phyloP scores from a whole-genome alignment of 2,113 vertebrate genomes.

The Ginglymostoma cirratum region DNA sequence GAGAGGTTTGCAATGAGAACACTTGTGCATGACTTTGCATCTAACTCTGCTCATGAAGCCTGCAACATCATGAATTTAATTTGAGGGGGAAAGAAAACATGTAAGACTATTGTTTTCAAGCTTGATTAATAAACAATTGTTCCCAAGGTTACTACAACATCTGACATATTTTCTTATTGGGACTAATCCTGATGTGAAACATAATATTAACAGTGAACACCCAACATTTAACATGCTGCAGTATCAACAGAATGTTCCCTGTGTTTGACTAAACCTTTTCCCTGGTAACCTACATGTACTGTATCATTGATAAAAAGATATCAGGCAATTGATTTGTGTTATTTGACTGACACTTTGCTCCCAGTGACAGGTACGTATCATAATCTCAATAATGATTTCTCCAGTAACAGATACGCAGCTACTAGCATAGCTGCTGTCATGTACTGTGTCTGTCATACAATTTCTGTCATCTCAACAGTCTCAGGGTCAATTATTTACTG shows the following conservation, averaged over 20 bases:
- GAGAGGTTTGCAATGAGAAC: not conserved
- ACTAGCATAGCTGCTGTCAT: not conserved
- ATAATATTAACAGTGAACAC: not conserved
- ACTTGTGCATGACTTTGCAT: not conserved
- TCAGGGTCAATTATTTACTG: conserved; percentile 22
- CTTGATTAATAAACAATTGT: not conserved
- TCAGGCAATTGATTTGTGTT: not conserved
- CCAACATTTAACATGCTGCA: not conserved
- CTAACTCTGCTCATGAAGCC: not conserved
- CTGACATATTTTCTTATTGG: not conserved
- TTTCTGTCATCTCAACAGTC: not conserved
- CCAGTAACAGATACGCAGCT: not conserved
- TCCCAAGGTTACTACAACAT: not conserved
- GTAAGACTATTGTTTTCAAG: not conserved
- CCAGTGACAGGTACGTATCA: not conserved
- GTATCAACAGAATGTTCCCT: not conserved
- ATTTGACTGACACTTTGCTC: not conserved
- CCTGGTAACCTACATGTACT: not conserved
- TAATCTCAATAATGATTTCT: not conserved
- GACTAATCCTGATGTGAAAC: not conserved
- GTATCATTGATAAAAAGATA: not conserved
- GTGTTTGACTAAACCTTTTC: not conserved
- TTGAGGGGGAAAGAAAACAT: not conserved
- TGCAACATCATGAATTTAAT: not conserved
- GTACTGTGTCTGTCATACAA: not conserved